Percentiles rank a stretch among this genome's conserved stretches.
Evolutionary conservation across 1,140 invertebrate genomes (phyloP).

Genomic region (Ceratitis capitata): DNA sequence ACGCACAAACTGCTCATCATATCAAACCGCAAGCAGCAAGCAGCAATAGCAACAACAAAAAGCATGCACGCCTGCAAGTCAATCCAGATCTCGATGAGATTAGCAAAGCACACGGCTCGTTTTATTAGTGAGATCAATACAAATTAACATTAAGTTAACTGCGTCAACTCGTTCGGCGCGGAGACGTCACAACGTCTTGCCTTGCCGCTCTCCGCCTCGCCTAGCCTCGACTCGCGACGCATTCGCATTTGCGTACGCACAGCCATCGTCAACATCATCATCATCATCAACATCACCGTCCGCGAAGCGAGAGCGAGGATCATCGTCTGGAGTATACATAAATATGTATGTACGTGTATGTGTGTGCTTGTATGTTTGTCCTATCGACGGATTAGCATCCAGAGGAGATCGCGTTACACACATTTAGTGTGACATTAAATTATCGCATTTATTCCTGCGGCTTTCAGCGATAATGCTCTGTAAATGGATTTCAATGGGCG

Average conservation of each 20-base stretch:
- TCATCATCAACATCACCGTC: background rate
- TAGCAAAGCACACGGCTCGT: background rate
- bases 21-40: no score
- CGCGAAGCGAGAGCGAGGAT: background rate
- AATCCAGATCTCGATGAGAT: conserved; percentile 13
- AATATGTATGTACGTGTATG: background rate
- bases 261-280: no score
- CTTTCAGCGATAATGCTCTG: conserved; percentile 9
- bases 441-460: conserved; percentile 13
- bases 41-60: no score
- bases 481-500: conserved; percentile 25
- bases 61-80: background rate
- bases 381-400: background rate
- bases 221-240: background rate
- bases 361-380: background rate
- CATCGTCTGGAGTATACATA: no score
- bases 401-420: background rate
- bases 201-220: no score
- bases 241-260: background rate
- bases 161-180: no score
- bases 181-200: no score
- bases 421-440: conserved; percentile 27
- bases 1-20: no score
- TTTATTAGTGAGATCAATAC: conserved; percentile 34
- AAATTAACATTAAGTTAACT: conserved; percentile 37